Conservation (phyloP, 2,888 invertebrate species). For the Dryomyza anilis region DNA sequence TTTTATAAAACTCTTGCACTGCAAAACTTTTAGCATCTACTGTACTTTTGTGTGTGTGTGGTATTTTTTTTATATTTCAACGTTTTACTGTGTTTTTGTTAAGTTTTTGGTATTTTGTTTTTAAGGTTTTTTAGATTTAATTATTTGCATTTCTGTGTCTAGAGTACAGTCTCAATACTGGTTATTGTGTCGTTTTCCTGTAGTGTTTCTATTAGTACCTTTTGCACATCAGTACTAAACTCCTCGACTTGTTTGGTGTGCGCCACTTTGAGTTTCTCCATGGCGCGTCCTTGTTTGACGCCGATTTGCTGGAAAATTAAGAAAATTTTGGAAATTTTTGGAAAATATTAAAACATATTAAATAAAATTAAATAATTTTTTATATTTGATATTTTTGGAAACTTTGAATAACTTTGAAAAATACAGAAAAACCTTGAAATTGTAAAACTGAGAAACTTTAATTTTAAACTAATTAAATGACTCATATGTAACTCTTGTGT, state of each 20-base stretch:
- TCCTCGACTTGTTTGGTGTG: slow-evolving; percentile 94
- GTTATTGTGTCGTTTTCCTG: slow-evolving; percentile 50
- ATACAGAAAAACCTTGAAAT: too few relatives aligned
- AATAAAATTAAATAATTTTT: neutral
- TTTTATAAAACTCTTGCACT: slow-evolving; percentile 2
- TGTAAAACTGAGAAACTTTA: too few relatives aligned
- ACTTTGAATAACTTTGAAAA: too few relatives aligned
- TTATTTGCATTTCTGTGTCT: slow-evolving; percentile 36
- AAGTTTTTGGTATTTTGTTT: neutral
- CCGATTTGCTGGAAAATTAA: slow-evolving; percentile 69
- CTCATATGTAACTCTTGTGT: too few relatives aligned
- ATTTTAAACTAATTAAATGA: too few relatives aligned
- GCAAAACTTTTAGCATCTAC: slow-evolving; percentile 14
- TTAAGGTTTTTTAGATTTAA: neutral
- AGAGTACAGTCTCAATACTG: slow-evolving; percentile 61
- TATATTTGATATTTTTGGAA: neutral
- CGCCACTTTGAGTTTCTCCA: slow-evolving; percentile 86
- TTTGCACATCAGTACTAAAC: slow-evolving; percentile 84
- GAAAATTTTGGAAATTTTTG: too few relatives aligned
- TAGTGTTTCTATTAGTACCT: slow-evolving; percentile 64
- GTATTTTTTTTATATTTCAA: neutral
- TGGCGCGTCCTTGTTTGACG: slow-evolving; percentile 89
- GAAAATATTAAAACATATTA: neutral
- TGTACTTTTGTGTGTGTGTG: neutral
- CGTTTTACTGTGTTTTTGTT: neutral